phyloP scores from a whole-genome alignment of 2,797 vertebrate genomes.

The Eupleurogrammus muticus region DNA sequence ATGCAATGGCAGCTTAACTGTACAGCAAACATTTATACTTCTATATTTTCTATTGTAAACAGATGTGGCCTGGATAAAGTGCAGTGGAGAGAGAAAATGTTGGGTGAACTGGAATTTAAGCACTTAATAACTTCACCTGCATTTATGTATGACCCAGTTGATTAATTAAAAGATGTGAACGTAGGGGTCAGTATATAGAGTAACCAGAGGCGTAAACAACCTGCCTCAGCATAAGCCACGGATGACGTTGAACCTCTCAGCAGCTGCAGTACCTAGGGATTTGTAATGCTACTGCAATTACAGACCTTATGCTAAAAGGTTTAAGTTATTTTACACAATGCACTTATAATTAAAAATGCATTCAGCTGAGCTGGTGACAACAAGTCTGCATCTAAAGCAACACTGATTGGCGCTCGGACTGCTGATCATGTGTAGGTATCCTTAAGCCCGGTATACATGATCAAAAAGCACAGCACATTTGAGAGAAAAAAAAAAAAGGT shows the following conservation, averaged over 20 bases:
- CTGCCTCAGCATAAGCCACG: neutral
- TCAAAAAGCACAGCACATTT: neutral
- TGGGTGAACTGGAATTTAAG: slow-evolving; percentile 23
- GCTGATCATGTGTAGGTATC: slow-evolving; percentile 17
- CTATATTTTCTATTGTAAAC: slow-evolving; percentile 25
- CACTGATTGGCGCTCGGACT: neutral
- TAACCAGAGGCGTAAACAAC: slow-evolving; percentile 30
- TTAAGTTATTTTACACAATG: slow-evolving; percentile 21
- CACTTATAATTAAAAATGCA: neutral
- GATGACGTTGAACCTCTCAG: neutral
- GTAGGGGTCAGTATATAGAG: slow-evolving; percentile 2
- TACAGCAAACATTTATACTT: slow-evolving; percentile 55
- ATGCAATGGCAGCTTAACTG: slow-evolving; percentile 22
- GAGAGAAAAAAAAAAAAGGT: no score
- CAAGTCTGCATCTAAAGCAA: no score
- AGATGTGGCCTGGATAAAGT: slow-evolving; percentile 26
- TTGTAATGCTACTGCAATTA: neutral
- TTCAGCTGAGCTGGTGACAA: no score
- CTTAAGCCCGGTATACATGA: slow-evolving; percentile 2
- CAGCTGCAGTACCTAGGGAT: neutral
- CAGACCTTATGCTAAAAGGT: slow-evolving; percentile 5
- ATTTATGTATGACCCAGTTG: slow-evolving; percentile 27
- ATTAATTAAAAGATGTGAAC: slow-evolving; percentile 31
- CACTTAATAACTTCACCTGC: slow-evolving; percentile 29
- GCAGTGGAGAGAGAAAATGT: slow-evolving; percentile 18